A percentile compares a stretch with the other conserved stretches of the same genome.
These are phyloP conservation scores for Tetramorium simillimum DNA, from an alignment of 1,140 invertebrate species.

Conservation along the genomic window DNA sequence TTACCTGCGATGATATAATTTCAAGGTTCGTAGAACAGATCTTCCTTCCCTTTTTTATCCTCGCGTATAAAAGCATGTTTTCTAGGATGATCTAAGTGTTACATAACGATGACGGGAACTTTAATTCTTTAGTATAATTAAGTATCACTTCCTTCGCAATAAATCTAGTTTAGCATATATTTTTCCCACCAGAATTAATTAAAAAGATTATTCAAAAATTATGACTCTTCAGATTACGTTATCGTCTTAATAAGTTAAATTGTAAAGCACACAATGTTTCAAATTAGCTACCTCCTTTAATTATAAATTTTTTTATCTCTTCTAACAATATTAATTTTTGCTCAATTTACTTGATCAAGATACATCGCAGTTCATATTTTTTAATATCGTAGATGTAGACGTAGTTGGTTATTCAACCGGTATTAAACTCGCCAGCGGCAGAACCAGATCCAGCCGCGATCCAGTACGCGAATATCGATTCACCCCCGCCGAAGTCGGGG, in stretches of 20 bases:
- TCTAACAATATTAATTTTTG: not conserved
- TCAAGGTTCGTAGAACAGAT: constrained; percentile 34
- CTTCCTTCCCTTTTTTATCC: not conserved
- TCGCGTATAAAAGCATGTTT: not conserved
- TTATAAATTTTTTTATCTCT: not conserved
- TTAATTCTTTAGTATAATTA: constrained; percentile 6
- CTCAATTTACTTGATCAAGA: not conserved
- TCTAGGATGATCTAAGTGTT: constrained; percentile 9
- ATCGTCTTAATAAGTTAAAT: not conserved
- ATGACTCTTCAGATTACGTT: not conserved
- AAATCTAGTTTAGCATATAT: not conserved
- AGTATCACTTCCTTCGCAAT: not conserved
- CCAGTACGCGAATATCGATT: constrained; percentile 32
- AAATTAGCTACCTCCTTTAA: not conserved
- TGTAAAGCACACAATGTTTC: not conserved
- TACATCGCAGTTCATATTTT: not conserved
- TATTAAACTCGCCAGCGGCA: not conserved
- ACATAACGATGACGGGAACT: constrained; percentile 11
- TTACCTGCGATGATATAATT: constrained; percentile 67
- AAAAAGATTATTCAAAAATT: not conserved
- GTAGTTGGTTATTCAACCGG: not conserved
- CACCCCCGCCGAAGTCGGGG: constrained; percentile 1
- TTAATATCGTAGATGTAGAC: not conserved
- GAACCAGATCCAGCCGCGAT: constrained; percentile 5
- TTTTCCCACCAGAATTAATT: not conserved